Base-by-base conservation (phyloP, 1,140 invertebrate genomes). In the Drosophila grimshawi region DNA sequence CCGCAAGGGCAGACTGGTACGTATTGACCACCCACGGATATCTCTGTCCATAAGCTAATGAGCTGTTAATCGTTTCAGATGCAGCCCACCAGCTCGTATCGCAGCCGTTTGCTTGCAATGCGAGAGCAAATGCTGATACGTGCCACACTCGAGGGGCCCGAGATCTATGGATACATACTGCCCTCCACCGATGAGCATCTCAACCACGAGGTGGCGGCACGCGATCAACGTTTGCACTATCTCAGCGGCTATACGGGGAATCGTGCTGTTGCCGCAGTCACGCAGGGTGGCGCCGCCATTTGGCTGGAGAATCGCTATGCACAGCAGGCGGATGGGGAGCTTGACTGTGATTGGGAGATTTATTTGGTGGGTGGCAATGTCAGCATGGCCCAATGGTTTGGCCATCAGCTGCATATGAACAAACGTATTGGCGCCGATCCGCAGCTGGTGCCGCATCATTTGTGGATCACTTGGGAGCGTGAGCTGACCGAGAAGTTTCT, bases 221-320 rank as follows among this genome's bases (percentile, higher is more conserved):
- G 95, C 67, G 98, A 99, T 92, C 94, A 95, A 86, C 94, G 98
- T 53, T 93, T 97, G 72, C 93, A 95, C 68, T 99, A 96, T 92
- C 94, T 99, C 4, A 96, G 96, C 55, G 97, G 97, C 3, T 99
- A 98, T 93, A 95, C 95, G 60, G 98, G 98, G 2, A 95, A 95
- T 11, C 95, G 95, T 43, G 97, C 96, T 0, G 95, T 95, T 2
- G 97, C 96, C 0, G 94, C 98, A 2, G 94, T 99, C 3, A 97
- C 97, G 0, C 81, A 93, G 48, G 93, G 93, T n/a, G 94, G 94
- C 30, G 97, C 97, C 0, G 95, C 96, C 2, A 81, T 99, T 19
- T 99, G 98, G 98, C 97, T 97, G 2, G 96, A 99, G 91, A 95
- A 96, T 2, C 94, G 97, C 35, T 98, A 98, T 92, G 95, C 96